Conservation (phyloP, 2,113 vertebrate species). For the Noctilio leporinus region DNA sequence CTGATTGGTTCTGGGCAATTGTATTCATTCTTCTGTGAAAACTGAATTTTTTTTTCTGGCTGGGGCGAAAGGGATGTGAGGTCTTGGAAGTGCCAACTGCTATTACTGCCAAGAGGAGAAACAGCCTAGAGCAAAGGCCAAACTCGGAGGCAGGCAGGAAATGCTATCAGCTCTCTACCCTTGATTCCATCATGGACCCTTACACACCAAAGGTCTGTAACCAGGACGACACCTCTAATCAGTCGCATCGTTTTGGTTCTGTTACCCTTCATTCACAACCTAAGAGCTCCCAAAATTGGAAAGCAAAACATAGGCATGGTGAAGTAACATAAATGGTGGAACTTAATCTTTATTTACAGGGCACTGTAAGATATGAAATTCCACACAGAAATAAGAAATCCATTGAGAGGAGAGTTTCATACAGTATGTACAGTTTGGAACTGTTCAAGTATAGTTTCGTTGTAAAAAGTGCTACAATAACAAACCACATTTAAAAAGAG, state of each 20-base stretch:
- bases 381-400: constrained; percentile 66
- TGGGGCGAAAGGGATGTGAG: not conserved
- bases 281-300: not conserved
- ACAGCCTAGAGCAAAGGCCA: not conserved
- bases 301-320: not conserved
- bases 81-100: not conserved
- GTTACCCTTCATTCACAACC: not conserved
- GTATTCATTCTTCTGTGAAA: not conserved
- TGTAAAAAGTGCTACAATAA: constrained; percentile 80
- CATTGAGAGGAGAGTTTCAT: constrained; percentile 64
- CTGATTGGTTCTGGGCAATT: not conserved
- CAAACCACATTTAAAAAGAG: constrained; percentile 76
- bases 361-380: constrained; percentile 56
- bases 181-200: not conserved
- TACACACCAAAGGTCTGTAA: not conserved
- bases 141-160: not conserved
- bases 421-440: constrained; percentile 72
- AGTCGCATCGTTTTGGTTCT: too few relatives aligned
- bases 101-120: not conserved
- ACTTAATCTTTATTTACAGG: constrained; percentile 78
- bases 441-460: constrained; percentile 81
- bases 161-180: not conserved
- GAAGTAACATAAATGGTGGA: constrained; percentile 42
- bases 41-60: not conserved
- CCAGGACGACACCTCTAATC: not conserved